Base-by-base conservation (phyloP, 30 jellyfish, hydroid and myxozoan genomes). In the Aurelia sp. region DNA sequence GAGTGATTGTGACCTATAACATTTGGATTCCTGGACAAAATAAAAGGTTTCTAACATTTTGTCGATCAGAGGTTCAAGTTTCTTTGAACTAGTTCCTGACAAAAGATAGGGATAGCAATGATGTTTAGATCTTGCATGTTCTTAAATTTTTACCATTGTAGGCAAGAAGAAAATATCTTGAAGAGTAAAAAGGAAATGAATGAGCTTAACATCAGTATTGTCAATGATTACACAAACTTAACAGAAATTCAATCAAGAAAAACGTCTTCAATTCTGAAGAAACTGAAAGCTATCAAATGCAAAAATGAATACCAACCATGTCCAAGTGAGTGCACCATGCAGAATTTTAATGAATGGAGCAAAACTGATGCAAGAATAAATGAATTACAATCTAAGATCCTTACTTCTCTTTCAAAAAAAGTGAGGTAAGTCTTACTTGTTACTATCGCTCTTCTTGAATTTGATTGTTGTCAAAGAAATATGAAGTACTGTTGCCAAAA, bases 301-400 rank as follows among this genome's bases (percentile, higher is more conserved):
- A 83, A 68, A 50, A 47, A 27, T 40, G 72, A 85, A 9, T 64
- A 75, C n/a, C 75, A 69, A n/a, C 53, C 52, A 31, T 90, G 97
- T 64, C 96, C 95, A 4, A 62, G 21, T 23, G 97, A 90, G 11
- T 82, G 9, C 37, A 55, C 81, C 21, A 68, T 68, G 21, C 68
- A 59, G 17, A 23, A 62, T 3, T 76, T 48, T 62, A 66, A 78
- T 30, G 81, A 83, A 17, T 78, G 92, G 96, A 30, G 57, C 6
- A 76, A 74, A 35, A 77, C 66, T 30, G 84, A 83, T 61, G 50
- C 81, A 3, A 69, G 60, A 51, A 35, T 90, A 37, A 80, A 52
- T 71, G 85, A 81, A 40, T 35, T 83, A 60, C 97, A 90, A 57
- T 90, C 97, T 13, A 87, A 90, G 79, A 84, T 90, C n/a, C 79